phyloP scores from a whole-genome alignment of 2,888 invertebrate species.

The Bombyx huttoni region DNA sequence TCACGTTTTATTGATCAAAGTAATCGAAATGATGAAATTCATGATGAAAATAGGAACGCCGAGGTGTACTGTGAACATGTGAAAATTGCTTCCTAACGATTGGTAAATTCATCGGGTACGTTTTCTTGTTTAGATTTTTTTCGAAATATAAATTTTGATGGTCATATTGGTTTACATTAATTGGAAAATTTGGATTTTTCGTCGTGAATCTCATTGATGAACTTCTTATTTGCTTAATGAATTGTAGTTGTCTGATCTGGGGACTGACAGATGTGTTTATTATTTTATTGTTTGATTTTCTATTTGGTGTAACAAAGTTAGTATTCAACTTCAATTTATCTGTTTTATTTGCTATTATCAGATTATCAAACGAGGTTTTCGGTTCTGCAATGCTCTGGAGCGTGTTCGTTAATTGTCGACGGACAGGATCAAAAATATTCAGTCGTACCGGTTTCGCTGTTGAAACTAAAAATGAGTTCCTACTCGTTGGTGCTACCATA shows the following conservation, averaged over 20 bases:
- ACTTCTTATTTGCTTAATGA: conserved; percentile 3
- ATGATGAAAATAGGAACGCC: conserved; percentile 37
- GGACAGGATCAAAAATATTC: not conserved
- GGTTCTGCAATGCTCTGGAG: not conserved
- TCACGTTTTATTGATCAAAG: conserved; percentile 17
- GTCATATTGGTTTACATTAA: conserved; percentile 10
- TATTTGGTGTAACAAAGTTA: not conserved
- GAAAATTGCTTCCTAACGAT: conserved; percentile 8
- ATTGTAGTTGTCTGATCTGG: conserved; percentile 5
- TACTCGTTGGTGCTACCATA: not conserved
- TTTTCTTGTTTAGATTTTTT: conserved; percentile 15
- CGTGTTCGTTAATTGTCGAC: not conserved
- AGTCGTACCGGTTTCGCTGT: conserved; percentile 6
- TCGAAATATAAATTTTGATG: conserved; percentile 13
- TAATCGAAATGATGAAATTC: conserved; percentile 34
- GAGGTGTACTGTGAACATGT: conserved; percentile 2
- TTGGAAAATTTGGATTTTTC: conserved; percentile 1
- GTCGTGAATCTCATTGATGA: conserved; percentile 3
- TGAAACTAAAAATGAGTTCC: conserved; percentile 12
- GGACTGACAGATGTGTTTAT: conserved; percentile 3
- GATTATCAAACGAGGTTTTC: not conserved
- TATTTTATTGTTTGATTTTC: conserved; percentile 1
- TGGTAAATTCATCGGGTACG: conserved; percentile 14
- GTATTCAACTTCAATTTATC: not conserved
- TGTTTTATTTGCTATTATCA: not conserved